Evolutionary conservation across 2,113 vertebrate genomes (phyloP).

Genomic region (Nipponia nippon): DNA sequence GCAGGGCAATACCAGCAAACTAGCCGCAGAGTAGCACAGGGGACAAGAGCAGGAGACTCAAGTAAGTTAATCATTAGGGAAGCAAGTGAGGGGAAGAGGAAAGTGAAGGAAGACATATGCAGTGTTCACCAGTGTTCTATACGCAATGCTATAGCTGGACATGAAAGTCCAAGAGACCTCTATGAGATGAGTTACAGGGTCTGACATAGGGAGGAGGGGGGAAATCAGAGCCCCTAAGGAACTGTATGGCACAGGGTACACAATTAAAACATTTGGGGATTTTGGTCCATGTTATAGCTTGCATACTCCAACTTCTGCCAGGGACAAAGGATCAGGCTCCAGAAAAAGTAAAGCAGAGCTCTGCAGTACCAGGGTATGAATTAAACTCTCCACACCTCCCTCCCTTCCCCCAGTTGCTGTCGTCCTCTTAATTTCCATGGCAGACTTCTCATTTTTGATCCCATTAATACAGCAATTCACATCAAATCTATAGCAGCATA

Average conservation of each 20-base stretch:
- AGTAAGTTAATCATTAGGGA: not conserved
- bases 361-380: not conserved
- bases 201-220: not conserved
- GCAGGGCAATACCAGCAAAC: not conserved
- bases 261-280: not conserved
- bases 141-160: not conserved
- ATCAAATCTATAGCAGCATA: slow-evolving; percentile 44
- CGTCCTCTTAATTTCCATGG: not conserved
- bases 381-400: not conserved
- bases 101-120: not conserved
- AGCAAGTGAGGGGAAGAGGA: not conserved
- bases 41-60: not conserved
- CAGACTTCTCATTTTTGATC: slow-evolving; percentile 55
- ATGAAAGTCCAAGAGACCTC: not conserved
- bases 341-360: not conserved
- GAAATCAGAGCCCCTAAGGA: not conserved
- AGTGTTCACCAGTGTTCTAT: not conserved
- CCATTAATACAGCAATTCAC: slow-evolving; percentile 48
- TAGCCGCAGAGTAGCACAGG: not conserved
- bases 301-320: not conserved
- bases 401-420: not conserved
- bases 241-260: not conserved
- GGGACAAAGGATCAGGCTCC: not conserved
- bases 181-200: not conserved
- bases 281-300: not conserved